Evolutionary conservation across 2,888 invertebrate species (phyloP), one percentile per base, ranked within the genome.

Genomic region (Oasisia sp.): DNA sequence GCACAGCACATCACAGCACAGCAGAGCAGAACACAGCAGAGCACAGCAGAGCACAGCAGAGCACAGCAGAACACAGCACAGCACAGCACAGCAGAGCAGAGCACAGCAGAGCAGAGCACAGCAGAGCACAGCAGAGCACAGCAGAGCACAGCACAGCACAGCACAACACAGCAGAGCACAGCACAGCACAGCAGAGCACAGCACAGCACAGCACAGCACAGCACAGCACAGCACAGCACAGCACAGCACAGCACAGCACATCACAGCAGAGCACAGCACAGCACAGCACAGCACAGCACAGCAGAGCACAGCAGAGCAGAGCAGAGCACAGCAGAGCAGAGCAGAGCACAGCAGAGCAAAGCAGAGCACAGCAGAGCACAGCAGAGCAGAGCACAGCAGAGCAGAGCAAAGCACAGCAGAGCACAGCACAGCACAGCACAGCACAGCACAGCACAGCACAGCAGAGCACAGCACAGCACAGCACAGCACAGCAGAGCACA

Each of bases 211-310:
- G 91, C 9, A 91, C 44, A 91, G 91, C 9, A 91, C 11, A 44
- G 32, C 27, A 74, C 74, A 89, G 90, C 12, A 89, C 8, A 89
- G 90, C 12, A 89, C 8, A 89, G 90, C 12, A 89, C 90, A 89
- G 14, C 7, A 89, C 14, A 92, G 38, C 89, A 92, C 92, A 92
- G 92, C 89, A 92, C 89, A 92, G 90, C 92, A 89, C n/a, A n/a
- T n/a, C n/a, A n/a, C n/a, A n/a, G n/a, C n/a, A n/a, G n/a, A n/a
- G n/a, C n/a, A n/a, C n/a, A n/a, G n/a, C n/a, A n/a, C n/a, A n/a
- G n/a, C n/a, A n/a, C n/a, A n/a, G n/a, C n/a, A n/a, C n/a, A n/a
- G n/a, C n/a, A n/a, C n/a, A n/a, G n/a, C n/a, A n/a, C n/a, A n/a
- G n/a, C n/a, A n/a, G n/a, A n/a, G n/a, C n/a, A n/a, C n/a, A n/a